Base-by-base conservation (phyloP, 2,113 vertebrate genomes). In the Casuarius casuarius region DNA sequence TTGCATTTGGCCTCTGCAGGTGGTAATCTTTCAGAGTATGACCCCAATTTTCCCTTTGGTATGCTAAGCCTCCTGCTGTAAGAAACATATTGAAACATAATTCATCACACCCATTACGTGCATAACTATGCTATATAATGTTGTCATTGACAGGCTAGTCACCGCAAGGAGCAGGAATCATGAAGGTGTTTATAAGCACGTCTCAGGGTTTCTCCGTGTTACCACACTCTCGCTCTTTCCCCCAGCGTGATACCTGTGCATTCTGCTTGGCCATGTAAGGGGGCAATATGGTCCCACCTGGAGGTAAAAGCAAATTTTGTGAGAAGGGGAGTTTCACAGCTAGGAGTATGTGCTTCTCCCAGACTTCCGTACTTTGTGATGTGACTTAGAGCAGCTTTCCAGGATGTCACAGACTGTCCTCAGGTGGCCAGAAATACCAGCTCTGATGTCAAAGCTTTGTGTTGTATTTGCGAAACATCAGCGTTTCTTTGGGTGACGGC, bases 11-110 rank as follows among this genome's bases (percentile, higher is more conserved):
- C 82, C 89, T 90, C 86, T 66, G 65, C 80, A 72, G 88, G 95
- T 90, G 84, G 89, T 52, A 74, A 94, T 96, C 88, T 63, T 59
- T 78, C 48, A 44, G 68, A 93, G 8, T 52, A 59, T 85, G 91
- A 97, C 94, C 94, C 84, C 68, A 87, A 48, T 92, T 95, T 96
- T 93, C 87, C 52, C 93, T 76, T 93, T 26, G 8, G 26, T 92
- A 65, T 46, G 63, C 89, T 58, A 42, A 92, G 26, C 67, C 62
- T 90, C 82, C 87, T 94, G 92, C 91, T 96, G 38, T 46, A 10
- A 20, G 38, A 10, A 94, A 23, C 66, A 35, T 5, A 52, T 4
- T 58, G 74, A 88, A 77, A 65, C 40, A 56, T 46, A 90, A 92
- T 89, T 93, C 90, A 89, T 84, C 78, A 89, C 44, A 46, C 22